Evolutionary conservation across 1,140 invertebrate genomes (phyloP), one percentile per base, ranked within the genome.

Genomic region (Theocolax elegans): DNA sequence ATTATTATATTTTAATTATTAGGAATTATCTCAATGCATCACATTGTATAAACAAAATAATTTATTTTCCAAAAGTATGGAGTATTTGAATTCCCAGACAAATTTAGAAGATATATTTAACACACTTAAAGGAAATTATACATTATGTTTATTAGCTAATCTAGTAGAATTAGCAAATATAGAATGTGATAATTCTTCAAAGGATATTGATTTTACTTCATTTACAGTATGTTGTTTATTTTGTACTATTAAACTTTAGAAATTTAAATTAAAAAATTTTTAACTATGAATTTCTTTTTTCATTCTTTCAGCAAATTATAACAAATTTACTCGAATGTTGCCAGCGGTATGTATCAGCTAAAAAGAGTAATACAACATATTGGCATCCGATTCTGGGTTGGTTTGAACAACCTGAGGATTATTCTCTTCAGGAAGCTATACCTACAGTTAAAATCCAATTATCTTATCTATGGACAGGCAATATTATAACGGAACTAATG

Each of bases 311-410:
- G 64, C 23, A 91, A 78, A 92, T 96, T 23, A 89, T 94, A 7
- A 94, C 91, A 19, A 89, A 91, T 63, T 89, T 97, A 71, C 81
- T 97, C 38, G 92, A 95, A 81, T 92, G 90, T 56, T 96, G 94
- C 81, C 92, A 94, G 75, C 90, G 92, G 75, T 96, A 95, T 79
- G 94, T 96, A 9, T 90, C 92, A 6, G 91, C 89, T 60, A 96
- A 96, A 83, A 92, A 94, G 78, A 94, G 94, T 19, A 95, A 94
- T 80, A 88, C 97, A 31, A 97, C 95, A 42, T 95, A 98, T 81
- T 99, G 97, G 96, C 97, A 99, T 87, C 96, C 97, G 17, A 91
- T 99, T 29, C 87, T 99, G 8, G 97, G 97, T n/a, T 99, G 97
- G 96, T 96, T 97, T 85, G 92, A 94, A 10, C 95, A 97, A 75